A percentile compares a stretch with the other conserved stretches of the same genome.
Evolutionary conservation across 2,113 vertebrate genomes (phyloP).

Genomic region (Gallinago media): DNA sequence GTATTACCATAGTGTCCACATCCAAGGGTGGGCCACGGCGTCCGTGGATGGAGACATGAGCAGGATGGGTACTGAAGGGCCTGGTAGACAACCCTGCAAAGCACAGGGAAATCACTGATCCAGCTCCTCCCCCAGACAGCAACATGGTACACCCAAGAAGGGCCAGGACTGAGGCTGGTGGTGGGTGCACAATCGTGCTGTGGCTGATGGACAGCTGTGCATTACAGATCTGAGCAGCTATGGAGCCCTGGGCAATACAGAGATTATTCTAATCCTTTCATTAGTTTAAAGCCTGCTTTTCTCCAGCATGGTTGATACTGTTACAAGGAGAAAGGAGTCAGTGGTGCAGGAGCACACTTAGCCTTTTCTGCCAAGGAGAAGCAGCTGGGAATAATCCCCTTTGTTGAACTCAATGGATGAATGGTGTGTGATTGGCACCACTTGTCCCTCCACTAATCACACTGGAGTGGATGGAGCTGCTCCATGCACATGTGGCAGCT

Average conservation of each 20-base stretch:
- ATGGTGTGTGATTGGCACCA: neutral
- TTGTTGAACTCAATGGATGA: neutral
- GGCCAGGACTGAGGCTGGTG: rapidly evolving
- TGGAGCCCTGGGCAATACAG: neutral
- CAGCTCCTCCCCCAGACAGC: rapidly evolving
- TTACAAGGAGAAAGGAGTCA: constrained; percentile 27
- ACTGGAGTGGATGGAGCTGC: neutral
- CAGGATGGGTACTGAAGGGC: neutral
- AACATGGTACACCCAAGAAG: rapidly evolving
- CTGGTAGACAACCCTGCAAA: neutral
- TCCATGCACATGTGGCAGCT: neutral
- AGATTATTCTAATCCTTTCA: constrained; percentile 44
- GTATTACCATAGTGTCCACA: neutral
- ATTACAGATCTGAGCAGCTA: neutral
- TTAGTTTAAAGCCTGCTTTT: constrained; percentile 37
- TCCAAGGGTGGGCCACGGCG: neutral
- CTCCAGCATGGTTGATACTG: neutral
- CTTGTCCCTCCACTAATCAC: neutral
- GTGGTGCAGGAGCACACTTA: neutral
- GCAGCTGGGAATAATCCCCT: constrained; percentile 12
- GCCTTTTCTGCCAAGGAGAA: neutral
- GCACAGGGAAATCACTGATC: neutral
- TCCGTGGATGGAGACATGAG: neutral
- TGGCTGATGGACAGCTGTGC: neutral
- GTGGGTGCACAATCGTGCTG: neutral